Conservation (phyloP, 2,113 vertebrate species). For the Carettochelys insculpta region DNA sequence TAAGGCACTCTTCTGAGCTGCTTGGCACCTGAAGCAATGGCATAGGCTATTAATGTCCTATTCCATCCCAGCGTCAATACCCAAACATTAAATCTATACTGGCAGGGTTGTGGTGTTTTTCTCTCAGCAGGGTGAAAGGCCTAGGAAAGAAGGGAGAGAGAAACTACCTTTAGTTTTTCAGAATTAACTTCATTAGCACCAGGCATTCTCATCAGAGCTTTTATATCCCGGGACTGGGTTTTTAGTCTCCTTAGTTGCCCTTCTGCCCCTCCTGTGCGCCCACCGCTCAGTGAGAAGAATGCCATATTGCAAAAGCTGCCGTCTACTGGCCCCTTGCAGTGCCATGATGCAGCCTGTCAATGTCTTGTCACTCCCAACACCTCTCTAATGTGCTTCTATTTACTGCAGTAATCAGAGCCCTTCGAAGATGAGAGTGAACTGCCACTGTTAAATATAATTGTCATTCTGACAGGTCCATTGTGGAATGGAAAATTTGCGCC, state of each 20-base stretch:
- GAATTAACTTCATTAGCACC: fast-evolving
- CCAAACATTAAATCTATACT: neutral
- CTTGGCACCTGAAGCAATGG: neutral
- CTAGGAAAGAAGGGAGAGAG: neutral
- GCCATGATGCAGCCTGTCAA: neutral
- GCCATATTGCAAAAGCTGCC: too few relatives aligned
- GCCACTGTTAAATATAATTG: neutral
- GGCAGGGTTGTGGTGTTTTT: neutral
- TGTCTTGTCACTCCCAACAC: neutral
- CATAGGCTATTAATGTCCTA: neutral
- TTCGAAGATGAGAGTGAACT: neutral
- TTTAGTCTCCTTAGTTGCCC: neutral
- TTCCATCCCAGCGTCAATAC: neutral
- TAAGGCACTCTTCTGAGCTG: neutral
- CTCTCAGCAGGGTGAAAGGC: neutral
- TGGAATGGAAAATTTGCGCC: neutral
- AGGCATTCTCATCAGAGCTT: fast-evolving
- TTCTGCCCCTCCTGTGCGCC: neutral
- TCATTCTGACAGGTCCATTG: conserved; percentile 16
- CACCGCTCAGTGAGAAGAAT: neutral
- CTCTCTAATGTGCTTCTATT: neutral
- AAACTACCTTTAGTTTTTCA: neutral
- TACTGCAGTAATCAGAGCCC: neutral
- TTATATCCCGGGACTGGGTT: fast-evolving
- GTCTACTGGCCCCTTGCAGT: too few relatives aligned